Base-by-base conservation (phyloP, 2,113 vertebrate genomes). In the Crocuta crocuta region DNA sequence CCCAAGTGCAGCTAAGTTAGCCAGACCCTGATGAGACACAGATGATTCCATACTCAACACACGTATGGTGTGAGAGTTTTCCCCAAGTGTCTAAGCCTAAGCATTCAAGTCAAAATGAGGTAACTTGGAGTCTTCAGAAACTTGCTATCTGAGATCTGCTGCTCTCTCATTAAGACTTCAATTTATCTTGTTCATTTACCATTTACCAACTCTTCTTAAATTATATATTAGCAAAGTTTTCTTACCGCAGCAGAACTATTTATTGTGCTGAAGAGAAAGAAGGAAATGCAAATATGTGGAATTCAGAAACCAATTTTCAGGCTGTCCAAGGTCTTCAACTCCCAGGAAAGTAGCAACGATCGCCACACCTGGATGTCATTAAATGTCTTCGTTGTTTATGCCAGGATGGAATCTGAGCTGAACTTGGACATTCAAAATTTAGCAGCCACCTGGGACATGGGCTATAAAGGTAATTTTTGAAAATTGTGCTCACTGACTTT, bases 351-450 rank as follows among this genome's bases (percentile, higher is more conserved):
- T 6, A 58, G 61, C 68, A n/a, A 21, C 31, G 23, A 11, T 86
- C 83, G 61, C 81, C 45, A 96, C 89, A 97, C 68, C 89, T 96
- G 82, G 66, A 50, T 71, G 7, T 88, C 81, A 76, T 96, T 95
- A 86, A 63, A 83, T 73, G 79, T 83, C 45, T 48, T 48, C 2
- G 1, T 89, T 55, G 7, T 66, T 88, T 84, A 53, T 73, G 73
- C 91, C 78, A 74, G 89, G 85, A 65, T 45, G 55, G 43, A 73
- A 89, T 33, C 61, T 91, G 58, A 48, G 33, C 68, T 92, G 48
- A 97, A 63, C 24, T 13, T 86, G 48, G 45, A 87, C 10, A 7
- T 11, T 90, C 12, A 61, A 71, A 82, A 86, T 63, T 91, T 50
- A 63, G 31, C 39, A 91, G 48, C n/a, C 93, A 79, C 16, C 45